phyloP scores from a whole-genome alignment of 2,113 vertebrate species.

The Danio rerio region DNA sequence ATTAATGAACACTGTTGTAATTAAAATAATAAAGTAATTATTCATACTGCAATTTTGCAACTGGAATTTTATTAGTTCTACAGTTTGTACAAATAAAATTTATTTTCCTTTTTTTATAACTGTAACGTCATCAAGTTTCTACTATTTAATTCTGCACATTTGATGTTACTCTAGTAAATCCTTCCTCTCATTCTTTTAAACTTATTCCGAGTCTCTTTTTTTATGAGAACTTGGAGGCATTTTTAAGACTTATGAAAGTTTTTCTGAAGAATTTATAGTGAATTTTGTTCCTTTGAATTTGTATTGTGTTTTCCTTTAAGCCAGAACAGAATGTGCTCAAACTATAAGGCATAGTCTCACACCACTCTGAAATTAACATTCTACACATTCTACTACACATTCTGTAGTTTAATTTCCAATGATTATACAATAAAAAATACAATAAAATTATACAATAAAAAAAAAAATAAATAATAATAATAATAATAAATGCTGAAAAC shows the following conservation, averaged over 20 bases:
- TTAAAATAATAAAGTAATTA: too few relatives aligned
- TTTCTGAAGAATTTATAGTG: neutral
- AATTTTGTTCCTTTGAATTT: neutral
- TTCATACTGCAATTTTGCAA: too few relatives aligned
- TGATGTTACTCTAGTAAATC: conserved; percentile 31
- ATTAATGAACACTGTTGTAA: too few relatives aligned
- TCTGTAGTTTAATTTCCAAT: neutral
- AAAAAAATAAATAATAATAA: too few relatives aligned
- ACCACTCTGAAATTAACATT: neutral
- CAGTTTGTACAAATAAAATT: too few relatives aligned
- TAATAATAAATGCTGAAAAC: too few relatives aligned
- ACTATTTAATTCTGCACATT: conserved; percentile 30
- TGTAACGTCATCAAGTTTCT: conserved; percentile 31
- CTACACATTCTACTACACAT: too few relatives aligned
- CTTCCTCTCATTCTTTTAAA: too few relatives aligned
- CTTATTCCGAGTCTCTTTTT: neutral
- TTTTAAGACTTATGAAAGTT: neutral
- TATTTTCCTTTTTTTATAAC: too few relatives aligned
- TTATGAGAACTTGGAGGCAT: neutral
- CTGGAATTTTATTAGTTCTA: too few relatives aligned
- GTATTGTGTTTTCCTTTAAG: neutral
- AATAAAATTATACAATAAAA: too few relatives aligned
- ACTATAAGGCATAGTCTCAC: neutral
- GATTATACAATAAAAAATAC: neutral
- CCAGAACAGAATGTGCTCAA: neutral